These are phyloP conservation scores for Littorina saxatilis DNA, from an alignment of 1,140 invertebrate genomes.

Conservation along the genomic window DNA sequence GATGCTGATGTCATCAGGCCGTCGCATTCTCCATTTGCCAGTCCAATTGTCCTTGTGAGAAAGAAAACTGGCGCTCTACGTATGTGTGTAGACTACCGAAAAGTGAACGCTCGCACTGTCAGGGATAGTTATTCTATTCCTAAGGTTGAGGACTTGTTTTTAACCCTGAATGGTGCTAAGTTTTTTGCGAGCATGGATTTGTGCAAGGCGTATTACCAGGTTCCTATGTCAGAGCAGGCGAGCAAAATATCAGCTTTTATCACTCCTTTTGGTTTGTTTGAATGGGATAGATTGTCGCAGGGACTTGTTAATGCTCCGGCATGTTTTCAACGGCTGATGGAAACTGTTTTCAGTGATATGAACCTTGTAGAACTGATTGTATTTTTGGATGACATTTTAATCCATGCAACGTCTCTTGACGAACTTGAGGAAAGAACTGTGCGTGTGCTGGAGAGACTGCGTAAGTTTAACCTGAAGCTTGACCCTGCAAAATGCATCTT, in stretches of 20 bases:
- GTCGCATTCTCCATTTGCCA: neutral
- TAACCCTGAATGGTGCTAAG: neutral
- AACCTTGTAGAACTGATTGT: conserved; percentile 17
- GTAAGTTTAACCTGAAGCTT: conserved; percentile 11
- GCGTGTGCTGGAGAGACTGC: neutral
- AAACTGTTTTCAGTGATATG: too few relatives aligned
- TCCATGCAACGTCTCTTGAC: neutral
- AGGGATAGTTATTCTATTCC: too few relatives aligned
- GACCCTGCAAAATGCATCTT: conserved; percentile 12
- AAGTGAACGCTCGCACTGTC: too few relatives aligned
- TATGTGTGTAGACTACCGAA: too few relatives aligned
- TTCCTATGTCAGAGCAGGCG: conserved; percentile 11
- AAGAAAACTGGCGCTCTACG: conserved; percentile 29
- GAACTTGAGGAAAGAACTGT: neutral
- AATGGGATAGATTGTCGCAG: too few relatives aligned
- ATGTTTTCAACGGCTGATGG: too few relatives aligned
- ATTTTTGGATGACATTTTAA: conserved; percentile 9
- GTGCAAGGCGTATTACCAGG: conserved; percentile 19
- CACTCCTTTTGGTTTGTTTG: too few relatives aligned
- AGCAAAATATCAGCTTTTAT: too few relatives aligned
- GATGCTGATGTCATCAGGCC: neutral
- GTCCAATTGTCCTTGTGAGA: conserved; percentile 17
- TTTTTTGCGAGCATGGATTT: neutral
- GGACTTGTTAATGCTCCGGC: too few relatives aligned
- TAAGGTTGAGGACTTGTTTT: conserved; percentile 15